Percentiles rank a stretch among this genome's conserved stretches.
These are phyloP conservation scores for Bathynomus jamesi DNA, from an alignment of 1,140 invertebrate genomes.

Conservation along the genomic window DNA sequence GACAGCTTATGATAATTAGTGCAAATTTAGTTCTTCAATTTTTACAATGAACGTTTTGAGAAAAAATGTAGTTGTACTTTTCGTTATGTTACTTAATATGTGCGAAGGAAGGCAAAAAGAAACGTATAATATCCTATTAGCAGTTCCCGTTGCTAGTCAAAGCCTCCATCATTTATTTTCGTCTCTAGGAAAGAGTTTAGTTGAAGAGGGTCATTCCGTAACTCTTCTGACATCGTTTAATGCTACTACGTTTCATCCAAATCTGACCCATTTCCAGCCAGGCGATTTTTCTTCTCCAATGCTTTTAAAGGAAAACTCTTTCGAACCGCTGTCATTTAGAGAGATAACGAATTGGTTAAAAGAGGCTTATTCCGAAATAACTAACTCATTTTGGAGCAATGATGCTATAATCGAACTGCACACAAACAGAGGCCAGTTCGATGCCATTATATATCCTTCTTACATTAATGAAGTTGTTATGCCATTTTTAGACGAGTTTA, in stretches of 20 bases:
- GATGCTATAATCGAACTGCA: not conserved
- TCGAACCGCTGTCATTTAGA: not conserved
- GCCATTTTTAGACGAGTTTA: not conserved
- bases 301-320: conserved; percentile 5
- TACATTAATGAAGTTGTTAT: not conserved
- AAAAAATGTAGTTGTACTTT: no score
- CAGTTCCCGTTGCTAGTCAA: not conserved
- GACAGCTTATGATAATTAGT: no score
- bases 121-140: conserved; percentile 7
- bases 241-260: not conserved
- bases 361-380: not conserved
- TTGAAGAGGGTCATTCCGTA: conserved; percentile 3
- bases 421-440: not conserved
- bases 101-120: no score
- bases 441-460: not conserved
- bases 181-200: not conserved
- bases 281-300: not conserved
- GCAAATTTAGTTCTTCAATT: no score
- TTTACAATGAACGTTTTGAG: no score
- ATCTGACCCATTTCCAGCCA: conserved; percentile 3
- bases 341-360: not conserved
- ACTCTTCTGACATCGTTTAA: conserved; percentile 1
- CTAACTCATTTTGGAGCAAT: not conserved
- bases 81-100: no score
- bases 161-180: conserved; percentile 1